Evolutionary conservation across 1,140 invertebrate genomes (phyloP), one percentile per base, ranked within the genome.

Genomic region (Drosophila arizonae): DNA sequence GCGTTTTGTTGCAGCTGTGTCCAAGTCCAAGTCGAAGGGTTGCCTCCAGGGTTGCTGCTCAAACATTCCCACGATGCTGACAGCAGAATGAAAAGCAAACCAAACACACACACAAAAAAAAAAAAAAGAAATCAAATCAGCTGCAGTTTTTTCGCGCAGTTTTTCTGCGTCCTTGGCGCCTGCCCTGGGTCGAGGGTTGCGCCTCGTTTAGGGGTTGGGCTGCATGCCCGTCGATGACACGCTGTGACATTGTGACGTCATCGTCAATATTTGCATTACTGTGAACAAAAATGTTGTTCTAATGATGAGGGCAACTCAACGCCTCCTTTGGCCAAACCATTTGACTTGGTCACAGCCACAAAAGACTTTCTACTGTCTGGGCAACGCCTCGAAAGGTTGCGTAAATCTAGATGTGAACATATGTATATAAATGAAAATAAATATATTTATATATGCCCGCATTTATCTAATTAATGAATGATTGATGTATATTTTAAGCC

Each of bases 201-300:
- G 77, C 78, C 81, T 87, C 79, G 77, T 68, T 86, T 86, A 86
- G 82, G 82, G 82, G 82, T 86, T 87, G 81, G 64, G 74, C 74
- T 72, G 71, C 51, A 39, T 39, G 36, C 46, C 21, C 10, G n/a
- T 6, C 57, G 79, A 74, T 80, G 79, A 72, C 80, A 69, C 63
- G 81, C 81, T 87, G 82, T 70, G 81, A 76, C 82, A 86, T 87
- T 86, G 62, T 86, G 84, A 82, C 82, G 82, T 87, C 82, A 86
- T 72, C 51, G 67, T 56, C 74, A 75, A 73, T 78, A 82, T 87
- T 87, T 86, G 79, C 72, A 87, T 87, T 68, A 13, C 55, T 67
- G 46, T 48, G 13, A 51, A 28, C 28, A 6, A 58, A 63, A 26
- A 45, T 62, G 46, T 13, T 24, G 36, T 48, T 33, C 51, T 57